Evolutionary conservation across 2,113 vertebrate species (phyloP), one percentile per base, ranked within the genome.

Genomic region (Triplophysa siluroides): DNA sequence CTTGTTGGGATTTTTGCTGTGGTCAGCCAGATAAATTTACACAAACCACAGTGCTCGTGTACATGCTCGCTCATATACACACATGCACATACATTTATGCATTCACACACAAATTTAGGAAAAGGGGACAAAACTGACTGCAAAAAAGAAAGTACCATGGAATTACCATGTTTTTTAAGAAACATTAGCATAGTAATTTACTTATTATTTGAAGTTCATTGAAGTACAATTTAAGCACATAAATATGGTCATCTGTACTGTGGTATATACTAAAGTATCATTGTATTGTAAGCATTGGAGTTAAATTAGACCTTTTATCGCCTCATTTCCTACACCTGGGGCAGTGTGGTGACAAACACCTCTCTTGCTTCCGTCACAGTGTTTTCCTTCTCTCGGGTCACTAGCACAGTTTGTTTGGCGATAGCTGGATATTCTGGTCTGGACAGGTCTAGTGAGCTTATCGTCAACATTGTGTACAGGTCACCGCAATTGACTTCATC

Each of bases 341-440:
- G 41, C 56, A 74, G 65, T 41, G 24, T 56, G 18, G 18, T 60
- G 33, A 69, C 50, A 67, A 78, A 58, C 76, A 76, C 70, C 74
- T 79, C 50, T 85, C 75, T 84, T 56, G 70, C 14, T 78, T 23
- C 79, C 11, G 13, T 65, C 60, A 33, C 61, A 45, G 38, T 23
- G 67, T 70, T 67, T 50, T 73, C 41, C 19, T 21, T 10, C 62
- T 62, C 58, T 63, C 21, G 24, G 10, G 3, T 58, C 19, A 12
- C 52, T 58, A 29, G 18, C 26, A 58, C 43, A 69, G 58, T 60
- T 52, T 74, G 8, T 75, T 19, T 4, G 23, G 18, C 3, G 72
- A 24, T 43, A 62, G n/a, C 72, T 62, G 72, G 23, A 67, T 84
- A 38, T 76, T n/a, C 63, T 38, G 58, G 38, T 66, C 41, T 67